Evolutionary conservation across 2,797 vertebrate genomes (phyloP).

Genomic region (Danio albolineatus): DNA sequence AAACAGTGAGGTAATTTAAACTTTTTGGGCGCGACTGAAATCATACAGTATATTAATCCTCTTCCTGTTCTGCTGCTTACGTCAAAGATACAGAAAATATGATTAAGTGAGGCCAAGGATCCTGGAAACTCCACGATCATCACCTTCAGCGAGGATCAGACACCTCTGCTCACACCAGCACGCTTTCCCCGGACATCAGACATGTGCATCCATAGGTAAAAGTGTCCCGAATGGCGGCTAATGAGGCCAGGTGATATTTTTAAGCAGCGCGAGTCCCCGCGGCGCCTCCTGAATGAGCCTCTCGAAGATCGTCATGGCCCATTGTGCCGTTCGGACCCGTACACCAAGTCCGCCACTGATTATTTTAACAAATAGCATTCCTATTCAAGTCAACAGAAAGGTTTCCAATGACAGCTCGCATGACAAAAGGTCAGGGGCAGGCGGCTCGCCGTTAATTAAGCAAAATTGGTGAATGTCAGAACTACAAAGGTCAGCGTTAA

Average conservation of each 20-base stretch:
- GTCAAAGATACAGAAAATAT: slow-evolving; percentile 16
- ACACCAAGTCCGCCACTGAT: slow-evolving; percentile 67
- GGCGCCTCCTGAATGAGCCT: slow-evolving; percentile 46
- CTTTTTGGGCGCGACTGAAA: background rate
- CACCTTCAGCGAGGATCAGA: slow-evolving; percentile 25
- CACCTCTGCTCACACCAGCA: slow-evolving; percentile 40
- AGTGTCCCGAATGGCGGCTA: slow-evolving; percentile 50
- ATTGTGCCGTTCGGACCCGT: slow-evolving; percentile 45
- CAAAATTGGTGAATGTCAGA: slow-evolving; percentile 85
- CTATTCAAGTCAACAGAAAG: slow-evolving; percentile 81
- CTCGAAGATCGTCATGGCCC: slow-evolving; percentile 44
- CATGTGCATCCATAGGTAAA: slow-evolving; percentile 53
- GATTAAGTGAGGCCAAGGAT: background rate
- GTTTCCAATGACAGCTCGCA: slow-evolving; percentile 81
- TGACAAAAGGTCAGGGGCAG: slow-evolving; percentile 81
- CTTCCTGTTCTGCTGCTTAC: background rate
- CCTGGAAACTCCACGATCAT: slow-evolving; percentile 31
- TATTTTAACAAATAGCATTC: slow-evolving; percentile 80
- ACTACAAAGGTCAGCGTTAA: slow-evolving; percentile 83
- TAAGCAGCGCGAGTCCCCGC: slow-evolving; percentile 46
- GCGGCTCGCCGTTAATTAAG: slow-evolving; percentile 82
- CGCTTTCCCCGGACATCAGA: slow-evolving; percentile 42
- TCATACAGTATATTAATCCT: background rate
- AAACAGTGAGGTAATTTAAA: too few species aligned
- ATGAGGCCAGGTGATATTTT: slow-evolving; percentile 58